Percentiles rank a stretch among this genome's conserved stretches.
These are phyloP conservation scores for Danaus plexippus DNA, from an alignment of 1,140 invertebrate genomes.

Conservation along the genomic window DNA sequence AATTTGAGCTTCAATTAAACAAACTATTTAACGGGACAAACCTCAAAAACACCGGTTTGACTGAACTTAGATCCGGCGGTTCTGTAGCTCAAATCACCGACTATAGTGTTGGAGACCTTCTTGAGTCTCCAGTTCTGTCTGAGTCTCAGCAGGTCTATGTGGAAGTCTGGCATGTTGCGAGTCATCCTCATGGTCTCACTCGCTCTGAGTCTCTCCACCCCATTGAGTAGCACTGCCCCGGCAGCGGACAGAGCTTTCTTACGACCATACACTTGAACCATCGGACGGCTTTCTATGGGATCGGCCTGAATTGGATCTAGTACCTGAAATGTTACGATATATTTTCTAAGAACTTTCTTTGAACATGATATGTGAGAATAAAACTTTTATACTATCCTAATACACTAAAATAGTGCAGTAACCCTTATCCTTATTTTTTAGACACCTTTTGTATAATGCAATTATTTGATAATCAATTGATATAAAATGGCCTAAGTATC, in stretches of 20 bases:
- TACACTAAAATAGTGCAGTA: no score
- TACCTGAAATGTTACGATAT: constrained; percentile 40
- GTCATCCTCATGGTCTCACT: constrained; percentile 83
- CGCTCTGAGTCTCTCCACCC: constrained; percentile 88
- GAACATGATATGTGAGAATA: no score
- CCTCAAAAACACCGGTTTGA: constrained; percentile 96
- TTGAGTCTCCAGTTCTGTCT: constrained; percentile 96
- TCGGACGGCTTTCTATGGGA: constrained; percentile 83
- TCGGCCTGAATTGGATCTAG: constrained; percentile 94
- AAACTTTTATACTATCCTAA: no score
- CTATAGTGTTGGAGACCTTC: constrained; percentile 95
- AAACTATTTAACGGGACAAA: constrained; percentile 14
- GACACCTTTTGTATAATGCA: no score
- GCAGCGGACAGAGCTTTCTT: constrained; percentile 93
- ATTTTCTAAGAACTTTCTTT: constrained; percentile 2
- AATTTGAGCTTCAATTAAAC: no score
- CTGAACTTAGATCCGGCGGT: constrained; percentile 94
- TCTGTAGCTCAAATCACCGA: constrained; percentile 96
- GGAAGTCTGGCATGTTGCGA: constrained; percentile 87
- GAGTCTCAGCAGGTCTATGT: constrained; percentile 90
- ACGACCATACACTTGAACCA: constrained; percentile 91
- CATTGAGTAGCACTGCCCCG: constrained; percentile 84
- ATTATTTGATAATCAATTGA: no score
- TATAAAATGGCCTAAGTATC: no score
- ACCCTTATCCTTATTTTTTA: no score